These are phyloP conservation scores for Gorsachius magnificus DNA, from an alignment of 2,797 vertebrate genomes.

Conservation along the genomic window DNA sequence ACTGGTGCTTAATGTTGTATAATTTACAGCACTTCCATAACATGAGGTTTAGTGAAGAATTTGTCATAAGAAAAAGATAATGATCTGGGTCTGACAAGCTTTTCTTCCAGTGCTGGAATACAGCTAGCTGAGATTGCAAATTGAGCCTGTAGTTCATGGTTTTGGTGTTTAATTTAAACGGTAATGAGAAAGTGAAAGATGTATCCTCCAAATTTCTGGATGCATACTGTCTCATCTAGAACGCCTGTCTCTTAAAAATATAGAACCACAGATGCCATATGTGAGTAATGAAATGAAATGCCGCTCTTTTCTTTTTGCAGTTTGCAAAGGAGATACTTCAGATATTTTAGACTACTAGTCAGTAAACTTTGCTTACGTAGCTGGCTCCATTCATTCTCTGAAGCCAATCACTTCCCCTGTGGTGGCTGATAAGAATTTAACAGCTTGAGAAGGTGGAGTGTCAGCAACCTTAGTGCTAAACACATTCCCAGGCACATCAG, in stretches of 20 bases:
- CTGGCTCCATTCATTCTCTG: conserved; percentile 77
- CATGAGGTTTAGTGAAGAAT: neutral
- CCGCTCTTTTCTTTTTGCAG: conserved; percentile 54
- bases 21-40: neutral
- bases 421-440: conserved; percentile 67
- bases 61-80: neutral
- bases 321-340: conserved; percentile 59
- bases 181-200: neutral
- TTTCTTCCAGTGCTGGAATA: conserved; percentile 1
- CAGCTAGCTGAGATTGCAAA: neutral
- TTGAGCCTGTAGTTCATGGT: neutral
- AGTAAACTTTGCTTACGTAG: conserved; percentile 72
- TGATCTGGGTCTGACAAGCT: neutral
- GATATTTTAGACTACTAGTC: conserved; percentile 67
- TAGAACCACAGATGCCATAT: neutral
- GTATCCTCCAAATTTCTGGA: neutral
- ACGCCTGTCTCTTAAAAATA: neutral
- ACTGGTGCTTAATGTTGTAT: neutral
- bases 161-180: neutral
- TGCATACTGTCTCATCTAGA: neutral
- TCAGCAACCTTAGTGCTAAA: conserved; percentile 55
- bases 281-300: conserved; percentile 10
- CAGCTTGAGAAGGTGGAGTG: conserved; percentile 45
- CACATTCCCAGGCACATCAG: conserved; percentile 38
- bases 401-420: conserved; percentile 60